Evolutionary conservation across 2,888 invertebrate species (phyloP).

Genomic region (Graphium colonna): DNA sequence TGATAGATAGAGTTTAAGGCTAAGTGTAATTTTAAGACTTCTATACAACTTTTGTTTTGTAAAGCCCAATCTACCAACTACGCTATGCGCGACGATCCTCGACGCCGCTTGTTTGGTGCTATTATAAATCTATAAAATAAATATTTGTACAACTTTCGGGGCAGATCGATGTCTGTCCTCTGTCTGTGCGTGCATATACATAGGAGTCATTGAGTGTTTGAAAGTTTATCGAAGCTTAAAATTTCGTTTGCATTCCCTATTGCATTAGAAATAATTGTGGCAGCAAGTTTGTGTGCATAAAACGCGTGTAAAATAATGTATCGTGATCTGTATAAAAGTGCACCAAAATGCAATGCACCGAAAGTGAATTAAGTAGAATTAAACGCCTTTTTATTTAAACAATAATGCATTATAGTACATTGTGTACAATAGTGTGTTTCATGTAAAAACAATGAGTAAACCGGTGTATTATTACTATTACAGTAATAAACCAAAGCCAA

Average conservation of each 20-base stretch:
- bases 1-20: constrained; percentile 21
- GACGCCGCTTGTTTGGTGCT: constrained; percentile 6
- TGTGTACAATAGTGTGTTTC: no score
- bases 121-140: background rate
- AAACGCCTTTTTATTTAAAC: no score
- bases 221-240: constrained; percentile 28
- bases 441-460: no score
- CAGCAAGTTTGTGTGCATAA: constrained; percentile 3
- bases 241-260: constrained; percentile 59
- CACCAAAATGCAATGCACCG: no score
- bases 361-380: no score
- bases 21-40: constrained; percentile 11
- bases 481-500: no score
- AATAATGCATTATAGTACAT: no score
- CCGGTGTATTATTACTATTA: no score
- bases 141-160: background rate
- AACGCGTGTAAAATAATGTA: constrained; percentile 1
- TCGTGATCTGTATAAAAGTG: no score
- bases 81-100: constrained; percentile 2
- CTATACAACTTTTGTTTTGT: background rate
- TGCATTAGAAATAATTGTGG: constrained; percentile 24
- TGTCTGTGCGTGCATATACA: background rate
- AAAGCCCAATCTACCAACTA: background rate
- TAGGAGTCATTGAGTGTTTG: background rate
- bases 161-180: no score